Evolutionary conservation across 2,888 invertebrate genomes (phyloP).

Genomic region (Apoda limacodes): DNA sequence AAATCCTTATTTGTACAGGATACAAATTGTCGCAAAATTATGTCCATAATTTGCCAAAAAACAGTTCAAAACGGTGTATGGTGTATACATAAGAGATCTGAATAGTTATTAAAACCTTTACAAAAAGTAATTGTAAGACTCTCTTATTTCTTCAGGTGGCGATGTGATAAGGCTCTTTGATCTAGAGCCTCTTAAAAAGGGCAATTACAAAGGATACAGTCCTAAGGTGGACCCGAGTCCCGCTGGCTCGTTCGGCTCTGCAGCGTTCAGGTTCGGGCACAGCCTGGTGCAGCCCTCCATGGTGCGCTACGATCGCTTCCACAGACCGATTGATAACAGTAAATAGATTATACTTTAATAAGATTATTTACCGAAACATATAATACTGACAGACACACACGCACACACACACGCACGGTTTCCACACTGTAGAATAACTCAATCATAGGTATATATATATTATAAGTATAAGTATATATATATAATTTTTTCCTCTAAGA

Average conservation of each 20-base stretch:
- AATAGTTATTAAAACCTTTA: too few species aligned
- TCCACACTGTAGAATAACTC: too few species aligned
- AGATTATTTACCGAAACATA: too few species aligned
- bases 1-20: too few species aligned
- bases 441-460: too few species aligned
- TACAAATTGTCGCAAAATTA: background rate
- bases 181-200: slow-evolving; percentile 74
- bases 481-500: too few species aligned
- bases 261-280: slow-evolving; percentile 89
- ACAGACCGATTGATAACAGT: slow-evolving; percentile 79
- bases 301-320: slow-evolving; percentile 77
- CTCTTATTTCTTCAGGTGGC: slow-evolving; percentile 53
- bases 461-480: too few species aligned
- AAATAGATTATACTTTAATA: slow-evolving; percentile 33
- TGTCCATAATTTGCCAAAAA: too few species aligned
- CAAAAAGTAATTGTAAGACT: background rate
- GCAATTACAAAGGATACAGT: slow-evolving; percentile 80
- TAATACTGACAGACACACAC: too few species aligned
- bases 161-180: slow-evolving; percentile 83
- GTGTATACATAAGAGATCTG: too few species aligned
- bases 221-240: slow-evolving; percentile 77
- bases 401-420: too few species aligned
- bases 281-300: slow-evolving; percentile 86
- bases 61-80: too few species aligned
- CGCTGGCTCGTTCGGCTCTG: slow-evolving; percentile 83